Evolutionary conservation across 2,113 vertebrate species (phyloP), one percentile per base, ranked within the genome.

Genomic region (Cyanistes caeruleus): DNA sequence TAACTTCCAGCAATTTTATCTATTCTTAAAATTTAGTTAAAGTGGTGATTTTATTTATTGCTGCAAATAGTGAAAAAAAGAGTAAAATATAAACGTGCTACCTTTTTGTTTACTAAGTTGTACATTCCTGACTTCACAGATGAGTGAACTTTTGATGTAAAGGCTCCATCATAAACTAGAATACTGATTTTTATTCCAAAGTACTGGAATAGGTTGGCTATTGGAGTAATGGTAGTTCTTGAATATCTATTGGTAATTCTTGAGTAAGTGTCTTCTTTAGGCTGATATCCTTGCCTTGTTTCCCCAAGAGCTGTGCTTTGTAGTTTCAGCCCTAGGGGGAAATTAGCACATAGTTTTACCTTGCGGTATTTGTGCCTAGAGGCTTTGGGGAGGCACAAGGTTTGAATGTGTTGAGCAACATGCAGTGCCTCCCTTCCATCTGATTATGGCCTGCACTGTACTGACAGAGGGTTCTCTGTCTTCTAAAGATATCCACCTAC

Each of bases 311-410:
- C 74, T 87, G 7, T 46, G 53, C 43, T 74, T 83, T 16, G 2
- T 87, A 74, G 25, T 77, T 92, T 89, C 48, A 75, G 0, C 73
- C 35, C 39, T 43, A 31, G 52, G 56, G 92, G 56, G 56, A 90
- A 92, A 70, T 90, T 24, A 93, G 44, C n/a, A 33, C 74, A 82
- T 76, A 2, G 43, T 80, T n/a, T 88, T 85, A n/a, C 22, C 44
- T 49, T 75, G 55, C 68, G 68, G 82, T 80, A 77, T 93, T 90
- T 93, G 46, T 92, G 56, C 87, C 87, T 52, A 10, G 64, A 95
- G 88, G 85, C 68, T 77, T 92, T 17, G 12, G 25, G 31, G 37
- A 87, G 44, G 60, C 56, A 17, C 39, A 33, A 3, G 53, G 58
- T 37, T 82, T 65, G 67, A n/a, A 58, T 53, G 59, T 63, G 41